phyloP scores from a whole-genome alignment of 2,888 invertebrate genomes.

The Caenorhabditis sp. region DNA sequence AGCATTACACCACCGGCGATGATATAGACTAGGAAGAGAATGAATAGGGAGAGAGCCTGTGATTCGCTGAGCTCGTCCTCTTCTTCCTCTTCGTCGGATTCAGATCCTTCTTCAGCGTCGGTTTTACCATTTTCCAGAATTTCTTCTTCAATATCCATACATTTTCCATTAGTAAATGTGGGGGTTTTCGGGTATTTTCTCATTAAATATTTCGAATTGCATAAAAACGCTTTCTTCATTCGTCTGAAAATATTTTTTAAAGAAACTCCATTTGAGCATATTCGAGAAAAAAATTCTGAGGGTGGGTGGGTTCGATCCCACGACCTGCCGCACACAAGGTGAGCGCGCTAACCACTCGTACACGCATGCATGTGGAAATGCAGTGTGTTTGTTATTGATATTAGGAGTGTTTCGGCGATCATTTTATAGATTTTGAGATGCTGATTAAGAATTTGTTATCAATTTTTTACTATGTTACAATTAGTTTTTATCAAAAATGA shows the following conservation, averaged over 20 bases:
- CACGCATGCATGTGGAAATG: too few species aligned
- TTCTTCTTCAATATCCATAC: conserved; percentile 41
- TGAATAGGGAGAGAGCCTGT: conserved; percentile 55
- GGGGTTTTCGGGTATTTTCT: conserved; percentile 22
- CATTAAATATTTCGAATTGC: conserved; percentile 13
- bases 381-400: too few species aligned
- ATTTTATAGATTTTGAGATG: too few species aligned
- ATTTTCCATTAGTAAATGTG: conserved; percentile 15
- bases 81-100: conserved; percentile 15
- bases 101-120: conserved; percentile 17
- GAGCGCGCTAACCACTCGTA: too few species aligned
- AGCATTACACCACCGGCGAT: conserved; percentile 54
- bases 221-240: conserved; percentile 17
- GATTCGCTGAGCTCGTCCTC: conserved; percentile 42
- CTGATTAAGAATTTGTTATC: too few species aligned
- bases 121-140: conserved; percentile 44
- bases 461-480: too few species aligned
- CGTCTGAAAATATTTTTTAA: conserved; percentile 18
- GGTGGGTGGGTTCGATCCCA: too few species aligned
- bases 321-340: too few species aligned
- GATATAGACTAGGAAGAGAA: conserved; percentile 63
- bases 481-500: not conserved
- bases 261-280: too few species aligned
- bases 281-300: too few species aligned
- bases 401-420: too few species aligned